These are phyloP conservation scores for Chamaea fasciata DNA, from an alignment of 2,113 vertebrate species.

Conservation along the genomic window DNA sequence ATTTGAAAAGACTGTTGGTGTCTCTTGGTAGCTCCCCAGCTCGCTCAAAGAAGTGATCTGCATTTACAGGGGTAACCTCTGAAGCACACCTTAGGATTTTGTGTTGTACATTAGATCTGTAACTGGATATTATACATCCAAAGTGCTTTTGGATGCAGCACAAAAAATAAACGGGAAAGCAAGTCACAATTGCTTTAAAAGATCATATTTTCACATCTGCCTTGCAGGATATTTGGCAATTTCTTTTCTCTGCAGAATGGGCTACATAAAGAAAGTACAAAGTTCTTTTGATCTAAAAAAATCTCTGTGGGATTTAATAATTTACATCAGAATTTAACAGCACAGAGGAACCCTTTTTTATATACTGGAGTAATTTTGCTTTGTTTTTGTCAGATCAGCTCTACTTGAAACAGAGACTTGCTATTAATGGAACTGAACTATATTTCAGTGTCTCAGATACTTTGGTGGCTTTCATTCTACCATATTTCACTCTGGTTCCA, in stretches of 20 bases:
- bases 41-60: background rate
- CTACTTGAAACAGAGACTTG: background rate
- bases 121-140: background rate
- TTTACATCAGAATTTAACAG: slow-evolving; percentile 48
- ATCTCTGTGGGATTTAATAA: slow-evolving; percentile 34
- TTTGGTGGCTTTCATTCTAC: slow-evolving; percentile 10
- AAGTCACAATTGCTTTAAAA: slow-evolving; percentile 7
- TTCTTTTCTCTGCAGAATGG: slow-evolving; percentile 14
- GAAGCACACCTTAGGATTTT: background rate
- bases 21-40: background rate
- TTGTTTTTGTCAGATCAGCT: background rate
- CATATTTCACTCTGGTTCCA: background rate
- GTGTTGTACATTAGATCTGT: background rate
- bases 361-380: slow-evolving; percentile 10
- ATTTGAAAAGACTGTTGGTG: background rate
- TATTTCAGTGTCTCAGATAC: slow-evolving; percentile 1
- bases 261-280: slow-evolving; percentile 27
- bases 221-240: slow-evolving; percentile 28
- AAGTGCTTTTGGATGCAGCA: background rate
- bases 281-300: slow-evolving; percentile 48
- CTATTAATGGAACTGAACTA: slow-evolving; percentile 13
- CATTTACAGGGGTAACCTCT: background rate
- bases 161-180: background rate
- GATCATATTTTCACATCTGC: slow-evolving; percentile 12
- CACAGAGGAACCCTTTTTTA: slow-evolving; percentile 42